Conservation (phyloP, 1,140 invertebrate species). For the Chymomyza costata region DNA sequence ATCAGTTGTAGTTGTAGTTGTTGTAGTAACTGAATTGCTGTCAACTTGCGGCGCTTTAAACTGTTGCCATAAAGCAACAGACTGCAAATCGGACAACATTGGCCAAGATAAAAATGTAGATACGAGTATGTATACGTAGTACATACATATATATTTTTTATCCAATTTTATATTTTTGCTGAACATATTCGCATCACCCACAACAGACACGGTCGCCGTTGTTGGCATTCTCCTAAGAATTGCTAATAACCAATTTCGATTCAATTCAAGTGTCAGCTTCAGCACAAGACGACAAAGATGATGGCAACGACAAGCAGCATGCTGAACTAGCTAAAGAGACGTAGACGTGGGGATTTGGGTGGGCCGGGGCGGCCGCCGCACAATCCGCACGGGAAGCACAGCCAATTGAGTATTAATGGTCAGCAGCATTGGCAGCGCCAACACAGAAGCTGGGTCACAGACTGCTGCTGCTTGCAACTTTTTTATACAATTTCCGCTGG, state of each 20-base stretch:
- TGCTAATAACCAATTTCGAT: conserved; percentile 73
- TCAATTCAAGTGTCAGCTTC: conserved; percentile 72
- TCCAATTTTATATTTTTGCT: conserved; percentile 19
- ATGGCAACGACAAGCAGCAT: conserved; percentile 26
- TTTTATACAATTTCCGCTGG: conserved; percentile 22
- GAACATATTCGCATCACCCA: conserved; percentile 49
- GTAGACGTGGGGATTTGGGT: conserved; percentile 5
- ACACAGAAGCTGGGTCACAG: conserved; percentile 1
- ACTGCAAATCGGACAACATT: too few relatives aligned
- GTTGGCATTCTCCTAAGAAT: conserved; percentile 55
- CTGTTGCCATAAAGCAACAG: conserved; percentile 36
- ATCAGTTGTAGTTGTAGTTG: conserved; percentile 39
- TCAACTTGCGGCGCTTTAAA: conserved; percentile 48
- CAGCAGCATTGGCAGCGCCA: conserved; percentile 13
- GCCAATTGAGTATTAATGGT: conserved; percentile 73
- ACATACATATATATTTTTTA: conserved; percentile 10
- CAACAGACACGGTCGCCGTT: conserved; percentile 9
- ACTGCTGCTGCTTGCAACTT: conserved; percentile 69
- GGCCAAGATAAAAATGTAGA: conserved; percentile 43
- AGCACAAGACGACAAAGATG: conserved; percentile 64
- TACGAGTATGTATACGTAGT: conserved; percentile 12
- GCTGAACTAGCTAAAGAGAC: neutral
- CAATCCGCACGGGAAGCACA: conserved; percentile 71
- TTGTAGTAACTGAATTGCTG: too few relatives aligned
- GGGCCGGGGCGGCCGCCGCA: conserved; percentile 29